Evolutionary conservation across 2,113 vertebrate species (phyloP), one percentile per base, ranked within the genome.

Genomic region (Calypte anna): DNA sequence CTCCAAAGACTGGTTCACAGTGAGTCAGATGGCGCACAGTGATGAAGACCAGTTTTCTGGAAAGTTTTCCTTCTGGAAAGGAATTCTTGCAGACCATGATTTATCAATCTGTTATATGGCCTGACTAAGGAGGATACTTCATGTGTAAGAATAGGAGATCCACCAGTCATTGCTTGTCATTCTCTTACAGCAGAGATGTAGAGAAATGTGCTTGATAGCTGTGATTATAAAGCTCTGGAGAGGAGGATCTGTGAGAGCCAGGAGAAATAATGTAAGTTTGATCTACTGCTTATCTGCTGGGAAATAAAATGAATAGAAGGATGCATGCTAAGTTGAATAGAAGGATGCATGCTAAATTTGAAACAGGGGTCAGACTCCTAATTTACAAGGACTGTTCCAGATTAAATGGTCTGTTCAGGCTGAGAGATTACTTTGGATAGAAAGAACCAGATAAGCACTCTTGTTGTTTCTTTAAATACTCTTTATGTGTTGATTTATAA

Each of bases 271-370:
- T 20, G 17, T 40, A 80, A 54, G 50, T 46, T 86, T 85, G 81
- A 78, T 69, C 51, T 89, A 57, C 12, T 24, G 9, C 31, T 84
- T 89, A 72, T 83, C 74, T 79, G 3, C 83, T 80, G 51, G 69
- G 70, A 95, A 91, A 82, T 55, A 85, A 94, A 94, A 82, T n/a
- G 28, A 82, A 58, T 12, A 54, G 36, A 82, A 82, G 10, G 38
- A 80, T 86, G 63, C 15, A 81, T 40, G 51, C 25, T 90, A 82
- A 94, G 80, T 91, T 90, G 40, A 40, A 40, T 12, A 54, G 36
- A 82, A 93, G 10, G 38, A 80, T 86, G 63, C 15, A 81, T 40
- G 51, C 25, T 90, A 85, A 94, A 82, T 91, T 90, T 93, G 67
- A 94, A 94, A 82, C 33, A 79, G 43, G 25, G 31, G 7, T 90